Base-by-base conservation (phyloP, 2,797 vertebrate species). In the Heteromormyrus szaboi region DNA sequence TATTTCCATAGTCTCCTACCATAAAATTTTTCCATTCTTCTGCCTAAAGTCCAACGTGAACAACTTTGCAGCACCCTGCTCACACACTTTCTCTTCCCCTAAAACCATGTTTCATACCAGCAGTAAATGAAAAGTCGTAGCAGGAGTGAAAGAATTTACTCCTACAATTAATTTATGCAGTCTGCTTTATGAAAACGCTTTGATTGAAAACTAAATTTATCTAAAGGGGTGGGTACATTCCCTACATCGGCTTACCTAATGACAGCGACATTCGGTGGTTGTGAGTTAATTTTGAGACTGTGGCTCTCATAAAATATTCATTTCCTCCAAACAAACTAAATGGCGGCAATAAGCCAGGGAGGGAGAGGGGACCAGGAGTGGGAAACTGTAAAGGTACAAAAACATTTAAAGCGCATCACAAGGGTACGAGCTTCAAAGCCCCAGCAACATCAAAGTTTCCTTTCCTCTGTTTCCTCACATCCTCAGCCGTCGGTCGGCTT, bases 361-460 rank as follows among this genome's bases (percentile, higher is more conserved):
- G 68, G 25, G 68, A 37, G 54, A 44, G 46, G 9, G 50, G 79
- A 37, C 56, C 12, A 48, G 81, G 87, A 48, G 84, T 83, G 88
- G 44, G 88, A 91, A 93, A 93, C 89, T 92, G 89, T 92, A 91
- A 90, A 90, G 92, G 91, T 90, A 90, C 87, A 46, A 44, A 87
- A 91, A 91, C 90, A 85, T 95, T 95, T 94, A 94, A 93, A 91
- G 91, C 91, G 88, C 89, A 91, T 94, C 93, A 93, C 92, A 92
- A 92, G 91, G 91, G 91, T 90, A 91, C 88, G n/a, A 93, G 90
- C 93, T 95, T 95, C 94, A 95, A 94, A 95, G 92, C 93, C 88
- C 89, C 90, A 88, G 91, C 72, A 76, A 94, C 93, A 94, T 95
- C 92, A 94, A 95, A 95, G 93, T 88, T 79, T 37, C 84, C 86